These are phyloP conservation scores for Trichechus manatus DNA, from an alignment of 2,113 vertebrate genomes.

Conservation along the genomic window DNA sequence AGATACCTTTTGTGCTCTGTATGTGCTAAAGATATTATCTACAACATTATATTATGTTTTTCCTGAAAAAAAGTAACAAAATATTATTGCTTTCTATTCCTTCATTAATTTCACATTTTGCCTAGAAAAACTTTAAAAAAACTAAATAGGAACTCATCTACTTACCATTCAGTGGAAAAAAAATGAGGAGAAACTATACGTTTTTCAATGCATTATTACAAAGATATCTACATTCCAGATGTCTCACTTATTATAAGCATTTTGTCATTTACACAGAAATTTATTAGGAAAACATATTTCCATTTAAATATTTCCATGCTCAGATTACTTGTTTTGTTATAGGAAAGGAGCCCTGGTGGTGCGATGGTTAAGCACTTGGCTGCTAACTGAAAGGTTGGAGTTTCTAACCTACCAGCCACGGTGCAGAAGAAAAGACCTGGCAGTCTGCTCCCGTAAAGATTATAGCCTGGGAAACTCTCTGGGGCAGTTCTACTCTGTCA, in stretches of 20 bases:
- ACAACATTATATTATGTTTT: background rate
- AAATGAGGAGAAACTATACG: background rate
- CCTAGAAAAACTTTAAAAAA: background rate
- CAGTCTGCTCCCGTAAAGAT: background rate
- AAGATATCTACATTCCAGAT: background rate
- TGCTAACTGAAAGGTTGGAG: background rate
- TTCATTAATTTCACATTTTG: background rate
- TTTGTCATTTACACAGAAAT: background rate
- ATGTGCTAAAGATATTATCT: background rate
- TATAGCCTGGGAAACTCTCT: background rate
- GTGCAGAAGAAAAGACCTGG: background rate
- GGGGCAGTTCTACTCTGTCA: background rate
- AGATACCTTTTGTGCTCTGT: background rate
- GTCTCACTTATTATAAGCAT: background rate
- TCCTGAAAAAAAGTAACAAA: background rate
- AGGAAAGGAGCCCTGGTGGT: background rate
- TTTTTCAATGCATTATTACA: slow-evolving; percentile 29
- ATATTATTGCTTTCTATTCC: background rate
- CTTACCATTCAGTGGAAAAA: background rate
- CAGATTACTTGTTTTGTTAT: background rate
- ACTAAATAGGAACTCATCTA: background rate
- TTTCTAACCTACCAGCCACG: background rate
- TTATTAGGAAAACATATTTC: background rate
- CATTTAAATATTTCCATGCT: background rate
- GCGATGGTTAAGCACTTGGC: background rate